Base-by-base conservation (phyloP, 2,888 invertebrate species). In the Phymatocera aterrima region DNA sequence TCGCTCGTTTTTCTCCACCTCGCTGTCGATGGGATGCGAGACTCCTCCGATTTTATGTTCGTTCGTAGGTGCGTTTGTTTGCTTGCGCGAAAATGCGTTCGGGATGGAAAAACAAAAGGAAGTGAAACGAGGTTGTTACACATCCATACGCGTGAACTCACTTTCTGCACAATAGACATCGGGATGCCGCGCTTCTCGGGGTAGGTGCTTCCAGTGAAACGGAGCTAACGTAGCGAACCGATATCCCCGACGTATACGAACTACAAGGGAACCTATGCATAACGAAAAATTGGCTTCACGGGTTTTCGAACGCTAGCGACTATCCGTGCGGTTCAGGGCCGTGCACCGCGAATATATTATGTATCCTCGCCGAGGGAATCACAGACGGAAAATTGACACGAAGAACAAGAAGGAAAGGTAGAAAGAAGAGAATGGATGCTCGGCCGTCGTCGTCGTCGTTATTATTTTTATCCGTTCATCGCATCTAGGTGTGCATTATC, bases 21-120 rank as follows among this genome's bases (percentile, higher is more conserved):
- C 51, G 18, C 5, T 72, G 51, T 70, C 43, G 60, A 60, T 60
- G 31, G n/a, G 31, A 15, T n/a, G n/a, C n/a, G n/a, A n/a, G n/a
- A n/a, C n/a, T n/a, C 31, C 31, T 60, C 31, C 6, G 31, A 60
- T 60, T 2, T 60, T 28, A 51, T 51, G 21, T 51, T 51, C 51
- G n/a, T 57, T 18, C n/a, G 15, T 46, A 46, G 12, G 12, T 46
- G n/a, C n/a, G 15, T 46, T 15, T 12, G n/a, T n/a, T n/a, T n/a
- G n/a, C n/a, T n/a, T n/a, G n/a, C n/a, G n/a, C n/a, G n/a, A n/a
- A n/a, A n/a, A n/a, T n/a, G n/a, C n/a, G n/a, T n/a, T n/a, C n/a
- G n/a, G n/a, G n/a, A n/a, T n/a, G n/a, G n/a, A n/a, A n/a, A n/a
- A n/a, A n/a, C n/a, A n/a, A n/a, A n/a, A n/a, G n/a, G n/a, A n/a